Conservation (phyloP, 2,888 invertebrate species). For the Heliconius ismenius region DNA sequence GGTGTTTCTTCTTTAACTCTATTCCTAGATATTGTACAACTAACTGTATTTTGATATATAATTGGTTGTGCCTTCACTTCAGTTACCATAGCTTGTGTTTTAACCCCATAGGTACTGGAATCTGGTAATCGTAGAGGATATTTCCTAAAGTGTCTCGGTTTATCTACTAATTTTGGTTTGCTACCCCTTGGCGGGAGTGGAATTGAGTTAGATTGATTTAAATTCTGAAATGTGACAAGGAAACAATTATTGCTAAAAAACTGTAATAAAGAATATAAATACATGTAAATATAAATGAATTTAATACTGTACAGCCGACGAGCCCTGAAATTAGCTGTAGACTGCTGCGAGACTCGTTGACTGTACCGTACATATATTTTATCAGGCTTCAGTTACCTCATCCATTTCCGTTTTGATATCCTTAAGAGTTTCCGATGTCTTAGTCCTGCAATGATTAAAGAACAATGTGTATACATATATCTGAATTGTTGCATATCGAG, state of each 20-base stretch:
- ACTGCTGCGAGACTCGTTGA: not conserved
- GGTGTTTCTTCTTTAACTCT: slow-evolving; percentile 19
- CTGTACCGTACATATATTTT: not conserved
- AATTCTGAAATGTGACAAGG: slow-evolving; percentile 51
- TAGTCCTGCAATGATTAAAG: not conserved
- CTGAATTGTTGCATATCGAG: no score
- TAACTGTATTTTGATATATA: slow-evolving; percentile 67
- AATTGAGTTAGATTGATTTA: slow-evolving; percentile 53
- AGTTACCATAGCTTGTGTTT: slow-evolving; percentile 3
- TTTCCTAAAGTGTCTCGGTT: slow-evolving; percentile 68
- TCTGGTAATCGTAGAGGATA: slow-evolving; percentile 61
- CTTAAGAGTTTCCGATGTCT: slow-evolving; percentile 2
- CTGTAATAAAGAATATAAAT: not conserved
- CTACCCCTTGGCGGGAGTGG: slow-evolving; percentile 67
- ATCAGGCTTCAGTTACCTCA: not conserved
- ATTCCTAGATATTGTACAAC: slow-evolving; percentile 40
- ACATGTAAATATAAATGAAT: not conserved
- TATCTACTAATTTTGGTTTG: slow-evolving; percentile 68
- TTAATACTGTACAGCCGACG: slow-evolving; percentile 1
- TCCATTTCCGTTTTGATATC: not conserved
- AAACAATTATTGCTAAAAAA: not conserved
- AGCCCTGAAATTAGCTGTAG: not conserved
- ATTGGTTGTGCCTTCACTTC: slow-evolving; percentile 42
- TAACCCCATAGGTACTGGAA: slow-evolving; percentile 16
- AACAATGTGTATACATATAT: not conserved